These are phyloP conservation scores for Drosophila pegasa DNA, from an alignment of 2,888 invertebrate species.

Conservation along the genomic window DNA sequence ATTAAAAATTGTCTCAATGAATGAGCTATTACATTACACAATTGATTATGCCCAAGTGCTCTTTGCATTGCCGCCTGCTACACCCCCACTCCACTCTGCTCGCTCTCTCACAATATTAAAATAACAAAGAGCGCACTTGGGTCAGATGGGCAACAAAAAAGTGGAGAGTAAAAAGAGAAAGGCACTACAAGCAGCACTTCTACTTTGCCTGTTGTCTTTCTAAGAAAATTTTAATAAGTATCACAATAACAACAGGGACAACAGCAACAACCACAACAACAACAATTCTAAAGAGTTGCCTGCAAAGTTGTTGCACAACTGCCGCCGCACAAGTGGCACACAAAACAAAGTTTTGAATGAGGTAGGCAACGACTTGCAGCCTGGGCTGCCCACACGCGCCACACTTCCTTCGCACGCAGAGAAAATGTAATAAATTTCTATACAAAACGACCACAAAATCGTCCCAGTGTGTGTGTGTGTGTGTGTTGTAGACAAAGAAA, in stretches of 20 bases:
- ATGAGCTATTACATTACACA: constrained; percentile 64
- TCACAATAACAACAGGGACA: constrained; percentile 39
- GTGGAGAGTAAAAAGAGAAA: constrained; percentile 9
- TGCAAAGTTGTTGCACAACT: constrained; percentile 60
- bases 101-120: constrained; percentile 43
- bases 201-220: constrained; percentile 48
- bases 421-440: constrained; percentile 75
- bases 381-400: constrained; percentile 10
- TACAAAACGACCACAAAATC: constrained; percentile 74
- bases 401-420: constrained; percentile 32
- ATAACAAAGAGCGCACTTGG: constrained; percentile 59
- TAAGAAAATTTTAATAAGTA: constrained; percentile 66
- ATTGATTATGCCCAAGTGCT: constrained; percentile 61
- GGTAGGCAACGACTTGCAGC: constrained; percentile 44
- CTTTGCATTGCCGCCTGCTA: constrained; percentile 39
- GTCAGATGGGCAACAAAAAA: constrained; percentile 32
- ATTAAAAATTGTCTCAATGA: constrained; percentile 60
- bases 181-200: constrained; percentile 24
- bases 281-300: constrained; percentile 48
- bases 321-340: constrained; percentile 61
- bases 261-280: constrained; percentile 15
- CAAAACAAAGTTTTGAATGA: constrained; percentile 56
- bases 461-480: constrained; percentile 30
- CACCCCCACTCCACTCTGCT: background rate
- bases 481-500: constrained; percentile 62